Evolutionary conservation across 2,113 vertebrate species (phyloP), one percentile per base, ranked within the genome.

Genomic region (Corythornis cristatus): DNA sequence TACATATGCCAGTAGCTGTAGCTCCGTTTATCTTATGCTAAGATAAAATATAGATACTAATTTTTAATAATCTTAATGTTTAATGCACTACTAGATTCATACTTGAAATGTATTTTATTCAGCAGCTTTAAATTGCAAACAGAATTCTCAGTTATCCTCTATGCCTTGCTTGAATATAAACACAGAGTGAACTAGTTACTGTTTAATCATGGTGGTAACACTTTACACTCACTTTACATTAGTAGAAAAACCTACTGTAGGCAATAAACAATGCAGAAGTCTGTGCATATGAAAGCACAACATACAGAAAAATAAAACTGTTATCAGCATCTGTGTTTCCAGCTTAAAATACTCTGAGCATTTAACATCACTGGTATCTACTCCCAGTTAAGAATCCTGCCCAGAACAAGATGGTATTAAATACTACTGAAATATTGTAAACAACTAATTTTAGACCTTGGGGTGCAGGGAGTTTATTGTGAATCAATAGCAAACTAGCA

Each of bases 191-290:
- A 82, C 9, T 51, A 46, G 70, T 56, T 56, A 54, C 28, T 51
- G 14, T 45, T 81, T 51, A 8, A 70, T 50, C 48, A 51, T 1
- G 62, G 62, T 7, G 37, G 23, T 33, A 77, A 46, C 19, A 46
- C 5, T 77, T 86, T 23, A 90, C 7, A 74, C 2, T 2, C 51
- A 54, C 19, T 64, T 46, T 46, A 35, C 31, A 77, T 6, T 0
- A 3, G 13, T n/a, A n/a, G 15, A 73, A 87, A 72, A 56, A 78
- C 20, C 35, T 79, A 25, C 14, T 61, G 21, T 17, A 57, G 14
- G 12, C 0, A 0, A 74, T 11, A 7, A 66, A 28, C 33, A 84
- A 19, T 31, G 28, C 5, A 72, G 31, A 73, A 37, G 66, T n/a
- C 20, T 25, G 20, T 50, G n/a, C 25, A 33, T 40, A 40, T 10